Percentiles rank a stretch among this genome's conserved stretches.
Conservation (phyloP, 2,113 vertebrate genomes). For the Neoarius graeffei region DNA sequence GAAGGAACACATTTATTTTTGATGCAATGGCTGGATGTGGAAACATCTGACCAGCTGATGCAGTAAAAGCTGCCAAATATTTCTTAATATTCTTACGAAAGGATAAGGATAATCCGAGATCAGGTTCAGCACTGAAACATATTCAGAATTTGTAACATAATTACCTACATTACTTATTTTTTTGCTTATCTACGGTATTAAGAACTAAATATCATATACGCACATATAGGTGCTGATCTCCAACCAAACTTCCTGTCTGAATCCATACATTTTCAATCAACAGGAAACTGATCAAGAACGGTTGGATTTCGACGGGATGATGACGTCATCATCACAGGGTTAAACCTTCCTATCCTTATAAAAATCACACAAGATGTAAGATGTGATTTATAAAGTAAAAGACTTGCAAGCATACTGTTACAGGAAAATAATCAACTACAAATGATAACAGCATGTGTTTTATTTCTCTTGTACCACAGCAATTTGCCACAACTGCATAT, state of each 20-base stretch:
- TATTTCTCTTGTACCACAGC: neutral
- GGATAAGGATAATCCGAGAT: neutral
- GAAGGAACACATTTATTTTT: neutral
- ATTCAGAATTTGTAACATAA: neutral
- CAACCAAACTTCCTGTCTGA: neutral
- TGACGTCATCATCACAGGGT: neutral
- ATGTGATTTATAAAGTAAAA: neutral
- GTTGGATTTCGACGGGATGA: neutral
- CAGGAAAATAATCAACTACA: neutral
- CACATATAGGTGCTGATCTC: neutral
- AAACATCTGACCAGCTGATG: neutral
- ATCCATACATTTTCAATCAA: neutral
- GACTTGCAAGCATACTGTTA: neutral
- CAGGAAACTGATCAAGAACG: neutral
- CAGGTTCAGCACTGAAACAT: neutral
- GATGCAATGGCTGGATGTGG: neutral
- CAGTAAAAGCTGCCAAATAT: neutral
- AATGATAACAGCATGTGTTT: neutral
- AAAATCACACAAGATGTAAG: no score
- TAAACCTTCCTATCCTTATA: neutral
- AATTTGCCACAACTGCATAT: neutral
- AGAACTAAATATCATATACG: neutral
- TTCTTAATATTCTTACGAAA: neutral
- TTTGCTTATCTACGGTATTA: neutral
- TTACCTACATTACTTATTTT: neutral